Percentiles rank a stretch among this genome's conserved stretches.
phyloP scores from a whole-genome alignment of 2,888 invertebrate genomes.

The Perithous albicinctus region DNA sequence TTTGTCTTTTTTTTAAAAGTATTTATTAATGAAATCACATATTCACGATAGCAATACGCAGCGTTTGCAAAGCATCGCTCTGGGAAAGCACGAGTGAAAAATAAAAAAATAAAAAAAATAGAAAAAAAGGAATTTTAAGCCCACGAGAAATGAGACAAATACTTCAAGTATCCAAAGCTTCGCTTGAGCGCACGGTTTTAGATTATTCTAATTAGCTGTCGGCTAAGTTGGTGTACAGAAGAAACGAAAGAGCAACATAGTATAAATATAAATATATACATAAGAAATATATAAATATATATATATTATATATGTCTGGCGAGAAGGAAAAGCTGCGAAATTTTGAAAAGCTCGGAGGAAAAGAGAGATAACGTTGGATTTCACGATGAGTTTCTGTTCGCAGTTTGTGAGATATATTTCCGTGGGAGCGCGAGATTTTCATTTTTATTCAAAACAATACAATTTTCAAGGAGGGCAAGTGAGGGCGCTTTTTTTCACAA shows the following conservation, averaged over 20 bases:
- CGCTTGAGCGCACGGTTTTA: conserved; percentile 60
- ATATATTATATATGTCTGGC: conserved; percentile 45
- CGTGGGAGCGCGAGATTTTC: not conserved
- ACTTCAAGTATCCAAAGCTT: conserved; percentile 65
- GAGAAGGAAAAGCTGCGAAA: conserved; percentile 28
- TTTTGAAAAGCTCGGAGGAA: no score
- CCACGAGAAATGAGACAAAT: conserved; percentile 45
- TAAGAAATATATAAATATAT: conserved; percentile 7
- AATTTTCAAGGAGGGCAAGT: not conserved
- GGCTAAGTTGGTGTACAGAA: conserved; percentile 77
- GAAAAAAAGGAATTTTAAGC: no score
- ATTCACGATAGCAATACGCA: conserved; percentile 20
- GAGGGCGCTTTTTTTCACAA: conserved; percentile 14
- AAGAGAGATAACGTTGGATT: no score
- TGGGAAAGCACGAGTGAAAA: conserved; percentile 14
- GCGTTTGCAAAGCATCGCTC: conserved; percentile 26
- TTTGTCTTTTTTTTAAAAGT: not conserved
- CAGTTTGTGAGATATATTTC: no score
- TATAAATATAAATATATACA: conserved; percentile 53
- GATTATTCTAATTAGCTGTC: conserved; percentile 57
- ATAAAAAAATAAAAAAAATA: no score
- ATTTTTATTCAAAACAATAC: not conserved
- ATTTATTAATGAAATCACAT: conserved; percentile 18
- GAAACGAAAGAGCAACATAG: conserved; percentile 67
- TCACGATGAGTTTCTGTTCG: no score